Conservation (phyloP, 2,888 invertebrate species). For the Cordylochernes scorpioides region DNA sequence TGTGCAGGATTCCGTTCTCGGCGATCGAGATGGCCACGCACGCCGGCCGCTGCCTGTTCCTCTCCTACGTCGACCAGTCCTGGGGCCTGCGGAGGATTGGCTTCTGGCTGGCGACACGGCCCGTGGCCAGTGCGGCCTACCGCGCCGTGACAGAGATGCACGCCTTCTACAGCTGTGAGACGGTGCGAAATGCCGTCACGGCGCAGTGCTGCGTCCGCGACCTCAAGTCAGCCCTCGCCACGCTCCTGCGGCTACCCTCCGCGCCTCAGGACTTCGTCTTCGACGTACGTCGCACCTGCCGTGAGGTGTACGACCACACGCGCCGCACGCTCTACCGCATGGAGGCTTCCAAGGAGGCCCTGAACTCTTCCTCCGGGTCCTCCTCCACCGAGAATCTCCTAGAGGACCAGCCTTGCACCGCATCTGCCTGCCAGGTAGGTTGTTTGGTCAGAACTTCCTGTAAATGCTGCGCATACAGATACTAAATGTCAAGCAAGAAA, state of each 20-base stretch:
- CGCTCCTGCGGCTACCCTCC: constrained; percentile 65
- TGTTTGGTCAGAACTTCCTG: no score
- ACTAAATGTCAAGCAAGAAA: no score
- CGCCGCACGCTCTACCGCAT: constrained; percentile 39
- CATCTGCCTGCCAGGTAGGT: no score
- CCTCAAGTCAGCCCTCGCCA: constrained; percentile 64
- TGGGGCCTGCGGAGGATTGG: constrained; percentile 32
- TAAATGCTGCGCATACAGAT: no score
- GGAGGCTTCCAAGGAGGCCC: no score
- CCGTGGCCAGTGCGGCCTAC: constrained; percentile 52
- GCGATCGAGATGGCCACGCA: constrained; percentile 20
- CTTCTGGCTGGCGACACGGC: constrained; percentile 50
- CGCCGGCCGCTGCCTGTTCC: constrained; percentile 17
- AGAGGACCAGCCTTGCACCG: no score
- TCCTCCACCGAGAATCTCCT: no score
- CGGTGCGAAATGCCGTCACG: constrained; percentile 57
- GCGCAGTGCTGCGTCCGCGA: constrained; percentile 67
- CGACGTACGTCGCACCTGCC: constrained; percentile 59
- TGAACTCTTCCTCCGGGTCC: no score
- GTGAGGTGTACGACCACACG: constrained; percentile 68
- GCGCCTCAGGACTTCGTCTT: constrained; percentile 64
- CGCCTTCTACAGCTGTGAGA: constrained; percentile 75
- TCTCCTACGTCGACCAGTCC: constrained; percentile 18
- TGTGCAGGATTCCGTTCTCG: constrained; percentile 19
- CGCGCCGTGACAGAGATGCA: constrained; percentile 69